A percentile compares a stretch with the other conserved stretches of the same genome.
phyloP scores from a whole-genome alignment of 2,888 invertebrate species.

The Hydroisotoma schaefferi region DNA sequence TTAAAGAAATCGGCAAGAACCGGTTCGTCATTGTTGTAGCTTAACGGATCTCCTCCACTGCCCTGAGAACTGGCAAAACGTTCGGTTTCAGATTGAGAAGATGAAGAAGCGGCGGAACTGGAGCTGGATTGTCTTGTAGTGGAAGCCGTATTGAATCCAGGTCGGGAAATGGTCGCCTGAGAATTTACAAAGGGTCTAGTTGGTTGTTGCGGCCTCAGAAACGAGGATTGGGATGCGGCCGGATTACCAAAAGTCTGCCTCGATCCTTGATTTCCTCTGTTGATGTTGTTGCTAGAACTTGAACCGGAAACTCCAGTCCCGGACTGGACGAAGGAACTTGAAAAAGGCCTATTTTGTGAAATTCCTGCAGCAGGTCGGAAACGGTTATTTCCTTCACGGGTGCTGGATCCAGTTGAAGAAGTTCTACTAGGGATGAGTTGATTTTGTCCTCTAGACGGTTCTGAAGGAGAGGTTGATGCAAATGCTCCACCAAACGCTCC shows the following conservation, averaged over 20 bases:
- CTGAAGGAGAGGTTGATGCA: too few relatives aligned
- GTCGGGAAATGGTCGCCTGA: too few relatives aligned
- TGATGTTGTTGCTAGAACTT: background rate
- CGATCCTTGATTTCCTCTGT: background rate
- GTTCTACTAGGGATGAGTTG: background rate
- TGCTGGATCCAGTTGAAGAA: background rate
- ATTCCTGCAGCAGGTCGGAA: background rate
- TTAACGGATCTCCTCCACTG: background rate
- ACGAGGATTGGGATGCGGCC: background rate
- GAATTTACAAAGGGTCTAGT: too few relatives aligned
- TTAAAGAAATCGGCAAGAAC: slow-evolving; percentile 8
- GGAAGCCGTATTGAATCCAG: too few relatives aligned
- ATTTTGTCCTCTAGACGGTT: background rate
- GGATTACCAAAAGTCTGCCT: background rate
- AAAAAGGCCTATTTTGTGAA: background rate
- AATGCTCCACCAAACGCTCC: too few relatives aligned
- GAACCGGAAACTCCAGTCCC: background rate
- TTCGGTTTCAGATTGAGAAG: too few relatives aligned
- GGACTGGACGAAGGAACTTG: background rate
- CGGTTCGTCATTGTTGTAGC: background rate
- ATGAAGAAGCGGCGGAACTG: slow-evolving; percentile 10
- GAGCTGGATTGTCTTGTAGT: slow-evolving; percentile 11
- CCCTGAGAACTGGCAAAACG: too few relatives aligned
- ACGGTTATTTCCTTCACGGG: slow-evolving; percentile 1
- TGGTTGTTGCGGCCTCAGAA: too few relatives aligned